phyloP scores from a whole-genome alignment of 2,797 vertebrate species.

The Amphiprion clarkii region DNA sequence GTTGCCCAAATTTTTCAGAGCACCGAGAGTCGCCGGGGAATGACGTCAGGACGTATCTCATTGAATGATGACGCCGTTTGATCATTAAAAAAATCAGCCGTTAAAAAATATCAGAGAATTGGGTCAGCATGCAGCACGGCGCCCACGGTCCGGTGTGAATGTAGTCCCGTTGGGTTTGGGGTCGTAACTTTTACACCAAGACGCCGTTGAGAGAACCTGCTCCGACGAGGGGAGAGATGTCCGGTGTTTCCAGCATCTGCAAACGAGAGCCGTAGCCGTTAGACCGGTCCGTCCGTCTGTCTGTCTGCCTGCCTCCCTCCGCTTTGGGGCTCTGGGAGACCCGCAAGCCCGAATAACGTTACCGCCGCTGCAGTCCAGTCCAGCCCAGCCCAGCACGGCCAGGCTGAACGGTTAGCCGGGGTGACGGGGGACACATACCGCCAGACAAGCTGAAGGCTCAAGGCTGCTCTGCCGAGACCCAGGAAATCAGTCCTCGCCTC shows the following conservation, averaged over 20 bases:
- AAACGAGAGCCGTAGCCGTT: conserved; percentile 70
- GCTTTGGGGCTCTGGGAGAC: conserved; percentile 57
- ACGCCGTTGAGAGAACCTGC: conserved; percentile 52
- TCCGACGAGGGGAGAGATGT: conserved; percentile 48
- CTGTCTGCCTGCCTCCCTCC: conserved; percentile 50
- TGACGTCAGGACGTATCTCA: conserved; percentile 87
- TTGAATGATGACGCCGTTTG: conserved; percentile 86
- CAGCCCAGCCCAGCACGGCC: conserved; percentile 51
- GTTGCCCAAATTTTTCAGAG: neutral
- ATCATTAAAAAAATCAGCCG: conserved; percentile 83
- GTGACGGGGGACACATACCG: conserved; percentile 41
- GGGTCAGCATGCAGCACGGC: conserved; percentile 69
- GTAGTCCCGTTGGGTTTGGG: neutral
- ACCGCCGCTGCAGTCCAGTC: conserved; percentile 42
- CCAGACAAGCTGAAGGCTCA: conserved; percentile 28
- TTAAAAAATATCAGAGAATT: conserved; percentile 82
- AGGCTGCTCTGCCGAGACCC: conserved; percentile 45
- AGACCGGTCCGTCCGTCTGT: conserved; percentile 65
- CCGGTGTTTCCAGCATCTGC: conserved; percentile 78
- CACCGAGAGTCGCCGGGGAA: conserved; percentile 82
- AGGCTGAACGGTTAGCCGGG: conserved; percentile 52
- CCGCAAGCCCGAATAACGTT: conserved; percentile 61
- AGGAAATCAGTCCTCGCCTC: conserved; percentile 63
- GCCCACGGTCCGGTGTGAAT: neutral
- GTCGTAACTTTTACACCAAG: conserved; percentile 18